Evolutionary conservation across 2,113 vertebrate species (phyloP).

Genomic region (Jaculus jaculus): DNA sequence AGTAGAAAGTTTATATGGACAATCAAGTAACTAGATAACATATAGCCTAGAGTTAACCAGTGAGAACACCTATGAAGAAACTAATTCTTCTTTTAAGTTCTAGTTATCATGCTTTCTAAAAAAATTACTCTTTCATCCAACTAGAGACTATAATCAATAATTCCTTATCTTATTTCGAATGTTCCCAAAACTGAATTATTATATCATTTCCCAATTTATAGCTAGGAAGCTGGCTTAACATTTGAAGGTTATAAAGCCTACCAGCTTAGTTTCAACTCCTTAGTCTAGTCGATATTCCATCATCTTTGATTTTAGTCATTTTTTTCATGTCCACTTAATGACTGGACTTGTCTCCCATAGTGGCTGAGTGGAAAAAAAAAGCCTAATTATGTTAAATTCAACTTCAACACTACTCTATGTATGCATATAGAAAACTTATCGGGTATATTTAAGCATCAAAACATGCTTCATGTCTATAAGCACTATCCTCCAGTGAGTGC

Average conservation of each 20-base stretch:
- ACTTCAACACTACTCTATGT: neutral
- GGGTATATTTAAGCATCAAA: neutral
- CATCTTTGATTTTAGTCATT: slow-evolving; percentile 34
- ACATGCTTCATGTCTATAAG: neutral
- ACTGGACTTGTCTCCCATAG: slow-evolving; percentile 26
- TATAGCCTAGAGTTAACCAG: neutral
- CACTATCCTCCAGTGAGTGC: neutral
- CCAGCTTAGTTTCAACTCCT: too few relatives aligned
- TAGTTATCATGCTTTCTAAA: neutral
- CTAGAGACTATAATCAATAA: neutral
- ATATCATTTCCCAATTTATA: neutral
- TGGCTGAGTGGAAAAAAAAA: neutral
- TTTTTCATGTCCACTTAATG: neutral
- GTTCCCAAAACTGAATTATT: neutral
- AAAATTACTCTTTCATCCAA: neutral
- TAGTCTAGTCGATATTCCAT: neutral
- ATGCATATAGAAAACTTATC: neutral
- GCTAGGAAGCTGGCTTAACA: too few relatives aligned
- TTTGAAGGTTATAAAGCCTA: too few relatives aligned
- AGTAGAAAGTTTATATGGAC: too few relatives aligned
- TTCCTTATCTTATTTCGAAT: neutral
- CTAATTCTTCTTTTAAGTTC: neutral
- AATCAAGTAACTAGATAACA: too few relatives aligned
- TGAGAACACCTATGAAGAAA: slow-evolving; percentile 3
- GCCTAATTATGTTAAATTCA: slow-evolving; percentile 1